Conservation (phyloP, 2,113 vertebrate genomes). For the Myiagra hebetior region DNA sequence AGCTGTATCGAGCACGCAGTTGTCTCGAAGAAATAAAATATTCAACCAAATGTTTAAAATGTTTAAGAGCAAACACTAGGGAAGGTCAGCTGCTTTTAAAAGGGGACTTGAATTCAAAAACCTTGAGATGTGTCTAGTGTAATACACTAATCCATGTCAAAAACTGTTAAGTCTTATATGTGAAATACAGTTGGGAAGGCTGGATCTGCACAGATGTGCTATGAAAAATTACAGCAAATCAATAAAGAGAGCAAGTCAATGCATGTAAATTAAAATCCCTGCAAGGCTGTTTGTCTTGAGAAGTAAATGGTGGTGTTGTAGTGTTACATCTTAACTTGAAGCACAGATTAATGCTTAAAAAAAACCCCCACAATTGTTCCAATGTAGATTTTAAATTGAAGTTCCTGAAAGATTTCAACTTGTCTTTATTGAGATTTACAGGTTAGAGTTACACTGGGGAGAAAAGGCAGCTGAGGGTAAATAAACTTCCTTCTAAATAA, state of each 20-base stretch:
- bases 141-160: neutral
- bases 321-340: neutral
- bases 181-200: neutral
- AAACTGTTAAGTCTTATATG: neutral
- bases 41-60: neutral
- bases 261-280: neutral
- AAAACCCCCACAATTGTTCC: rapidly evolving
- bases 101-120: neutral
- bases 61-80: neutral
- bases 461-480: neutral
- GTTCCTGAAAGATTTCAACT: neutral
- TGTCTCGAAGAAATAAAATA: neutral
- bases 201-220: neutral
- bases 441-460: neutral
- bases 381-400: neutral
- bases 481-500: neutral
- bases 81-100: neutral
- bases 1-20: neutral
- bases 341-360: neutral
- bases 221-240: neutral
- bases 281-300: neutral
- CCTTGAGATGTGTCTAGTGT: neutral
- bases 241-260: neutral
- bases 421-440: neutral
- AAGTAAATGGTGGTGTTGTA: neutral